phyloP scores from a whole-genome alignment of 2,888 invertebrate species.

The Diloba caeruleocephala region DNA sequence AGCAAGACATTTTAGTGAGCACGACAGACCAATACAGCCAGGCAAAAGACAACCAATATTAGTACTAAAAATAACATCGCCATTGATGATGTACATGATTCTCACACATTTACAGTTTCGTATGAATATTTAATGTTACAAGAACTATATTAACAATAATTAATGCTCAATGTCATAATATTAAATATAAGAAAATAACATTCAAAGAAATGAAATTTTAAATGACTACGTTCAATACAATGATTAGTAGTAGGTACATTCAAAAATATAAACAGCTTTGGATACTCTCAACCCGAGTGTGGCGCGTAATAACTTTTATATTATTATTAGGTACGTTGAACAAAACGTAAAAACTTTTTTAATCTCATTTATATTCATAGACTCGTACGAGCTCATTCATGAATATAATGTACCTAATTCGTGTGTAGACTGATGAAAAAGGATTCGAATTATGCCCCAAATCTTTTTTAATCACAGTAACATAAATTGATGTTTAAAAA shows the following conservation, averaged over 20 bases:
- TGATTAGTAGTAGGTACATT: neutral
- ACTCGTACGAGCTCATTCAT: conserved; percentile 60
- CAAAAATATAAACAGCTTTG: neutral
- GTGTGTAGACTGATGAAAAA: conserved; percentile 31
- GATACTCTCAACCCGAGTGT: conserved; percentile 2
- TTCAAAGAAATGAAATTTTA: too few relatives aligned
- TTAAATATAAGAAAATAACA: too few relatives aligned
- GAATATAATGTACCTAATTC: conserved; percentile 61
- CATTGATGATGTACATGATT: too few relatives aligned
- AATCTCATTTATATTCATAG: conserved; percentile 74
- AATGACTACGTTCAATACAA: too few relatives aligned
- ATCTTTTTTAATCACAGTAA: conserved; percentile 11
- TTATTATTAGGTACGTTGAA: conserved; percentile 47
- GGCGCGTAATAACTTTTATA: conserved; percentile 37
- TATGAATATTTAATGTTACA: too few relatives aligned
- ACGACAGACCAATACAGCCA: too few relatives aligned
- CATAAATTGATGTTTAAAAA: conserved; percentile 4
- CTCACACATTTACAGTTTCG: too few relatives aligned
- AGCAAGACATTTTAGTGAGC: too few relatives aligned
- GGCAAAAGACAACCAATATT: too few relatives aligned
- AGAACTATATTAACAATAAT: too few relatives aligned
- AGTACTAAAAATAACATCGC: too few relatives aligned
- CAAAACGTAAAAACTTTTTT: conserved; percentile 67
- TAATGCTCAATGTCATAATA: too few relatives aligned
- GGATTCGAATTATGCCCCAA: conserved; percentile 20